These are phyloP conservation scores for Rhinoderma darwinii DNA, from an alignment of 2,113 vertebrate species.

Conservation along the genomic window DNA sequence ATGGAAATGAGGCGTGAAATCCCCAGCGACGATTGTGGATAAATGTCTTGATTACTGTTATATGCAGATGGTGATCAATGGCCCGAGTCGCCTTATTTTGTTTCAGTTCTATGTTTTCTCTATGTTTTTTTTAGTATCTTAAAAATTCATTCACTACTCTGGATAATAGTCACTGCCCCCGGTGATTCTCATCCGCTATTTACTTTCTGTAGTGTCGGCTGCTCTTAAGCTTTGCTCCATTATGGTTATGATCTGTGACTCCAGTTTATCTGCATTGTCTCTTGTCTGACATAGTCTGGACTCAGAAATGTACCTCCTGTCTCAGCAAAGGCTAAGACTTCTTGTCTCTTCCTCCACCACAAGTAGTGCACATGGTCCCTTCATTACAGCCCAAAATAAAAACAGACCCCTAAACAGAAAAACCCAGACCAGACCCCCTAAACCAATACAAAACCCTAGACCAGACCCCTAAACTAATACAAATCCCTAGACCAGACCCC, in stretches of 20 bases:
- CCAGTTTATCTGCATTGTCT: not conserved
- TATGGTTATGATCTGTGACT: not conserved
- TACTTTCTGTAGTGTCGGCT: not conserved
- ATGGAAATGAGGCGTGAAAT: slow-evolving; percentile 53
- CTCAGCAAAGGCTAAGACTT: no score
- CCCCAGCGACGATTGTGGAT: slow-evolving; percentile 50
- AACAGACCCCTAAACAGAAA: no score
- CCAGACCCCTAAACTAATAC: no score
- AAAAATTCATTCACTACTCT: not conserved
- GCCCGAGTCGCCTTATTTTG: slow-evolving; percentile 24
- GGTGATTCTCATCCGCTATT: not conserved
- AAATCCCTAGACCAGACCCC: no score
- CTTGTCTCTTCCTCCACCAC: no score
- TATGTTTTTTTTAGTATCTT: slow-evolving; percentile 12
- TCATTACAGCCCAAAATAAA: no score
- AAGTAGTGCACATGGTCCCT: no score
- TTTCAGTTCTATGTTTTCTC: not conserved
- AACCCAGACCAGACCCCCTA: no score
- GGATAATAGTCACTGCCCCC: not conserved
- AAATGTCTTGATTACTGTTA: slow-evolving; percentile 57
- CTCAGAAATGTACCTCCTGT: no score
- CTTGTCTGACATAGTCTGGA: not conserved
- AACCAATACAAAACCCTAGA: no score
- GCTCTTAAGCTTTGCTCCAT: not conserved
- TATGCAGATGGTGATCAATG: slow-evolving; percentile 60